phyloP scores from a whole-genome alignment of 2,113 vertebrate species.

The Callorhinus ursinus region DNA sequence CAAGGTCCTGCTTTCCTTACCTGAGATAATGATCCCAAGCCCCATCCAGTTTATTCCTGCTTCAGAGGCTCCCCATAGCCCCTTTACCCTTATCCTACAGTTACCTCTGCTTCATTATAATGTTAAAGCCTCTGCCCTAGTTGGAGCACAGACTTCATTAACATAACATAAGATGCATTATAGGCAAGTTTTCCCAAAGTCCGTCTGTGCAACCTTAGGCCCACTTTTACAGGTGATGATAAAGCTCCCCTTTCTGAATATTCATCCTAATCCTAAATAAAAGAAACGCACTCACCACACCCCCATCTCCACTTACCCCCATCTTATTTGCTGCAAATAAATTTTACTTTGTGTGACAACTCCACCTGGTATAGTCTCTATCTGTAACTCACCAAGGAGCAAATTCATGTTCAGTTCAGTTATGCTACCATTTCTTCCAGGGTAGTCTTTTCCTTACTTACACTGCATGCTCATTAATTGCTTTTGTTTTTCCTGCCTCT shows the following conservation, averaged over 20 bases:
- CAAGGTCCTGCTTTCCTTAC: background rate
- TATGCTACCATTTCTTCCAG: background rate
- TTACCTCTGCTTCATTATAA: background rate
- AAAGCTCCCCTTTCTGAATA: background rate
- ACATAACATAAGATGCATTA: background rate
- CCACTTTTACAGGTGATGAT: background rate
- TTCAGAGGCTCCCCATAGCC: background rate
- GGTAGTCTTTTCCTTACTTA: background rate
- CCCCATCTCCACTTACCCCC: background rate
- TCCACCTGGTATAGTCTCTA: background rate
- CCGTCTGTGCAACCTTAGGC: background rate
- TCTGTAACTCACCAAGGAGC: background rate
- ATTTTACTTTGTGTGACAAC: background rate
- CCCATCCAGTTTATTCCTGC: background rate
- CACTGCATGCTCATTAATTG: background rate
- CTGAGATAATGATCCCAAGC: background rate
- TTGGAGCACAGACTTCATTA: background rate
- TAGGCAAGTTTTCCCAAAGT: background rate
- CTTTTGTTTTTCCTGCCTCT: background rate
- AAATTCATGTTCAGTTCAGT: background rate
- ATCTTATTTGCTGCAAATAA: background rate
- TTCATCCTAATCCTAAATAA: background rate
- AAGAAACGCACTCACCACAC: background rate
- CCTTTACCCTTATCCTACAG: background rate
- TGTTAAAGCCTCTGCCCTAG: background rate